A percentile compares a stretch with the other conserved stretches of the same genome.
phyloP scores from a whole-genome alignment of 2,888 invertebrate species.

The Crossocerus cetratus region DNA sequence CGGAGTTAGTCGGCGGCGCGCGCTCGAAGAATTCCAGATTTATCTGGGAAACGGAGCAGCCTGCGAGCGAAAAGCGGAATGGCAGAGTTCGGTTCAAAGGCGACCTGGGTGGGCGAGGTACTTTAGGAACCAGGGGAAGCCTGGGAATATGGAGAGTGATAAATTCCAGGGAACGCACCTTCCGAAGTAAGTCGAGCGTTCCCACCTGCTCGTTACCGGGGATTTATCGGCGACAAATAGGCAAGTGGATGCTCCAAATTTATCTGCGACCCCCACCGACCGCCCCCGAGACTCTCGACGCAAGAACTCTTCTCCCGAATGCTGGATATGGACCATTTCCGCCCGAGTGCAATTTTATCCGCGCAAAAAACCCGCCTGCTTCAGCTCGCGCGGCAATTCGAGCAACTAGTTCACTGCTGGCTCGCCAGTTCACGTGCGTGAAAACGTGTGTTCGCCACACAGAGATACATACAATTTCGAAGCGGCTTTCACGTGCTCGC shows the following conservation, averaged over 20 bases:
- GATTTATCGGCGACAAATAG: neutral
- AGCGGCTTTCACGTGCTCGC: too few species aligned
- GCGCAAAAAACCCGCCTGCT: too few species aligned
- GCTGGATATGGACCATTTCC: too few species aligned
- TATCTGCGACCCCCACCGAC: too few species aligned
- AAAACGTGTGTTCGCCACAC: too few species aligned
- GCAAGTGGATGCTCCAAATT: neutral
- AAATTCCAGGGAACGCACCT: neutral
- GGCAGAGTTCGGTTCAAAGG: neutral
- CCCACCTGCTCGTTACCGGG: neutral
- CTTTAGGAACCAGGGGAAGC: neutral
- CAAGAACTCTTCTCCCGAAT: too few species aligned
- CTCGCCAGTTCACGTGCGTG: too few species aligned
- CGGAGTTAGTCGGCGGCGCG: neutral
- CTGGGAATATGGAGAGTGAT: neutral
- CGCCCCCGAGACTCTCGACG: too few species aligned
- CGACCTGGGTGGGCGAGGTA: neutral
- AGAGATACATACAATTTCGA: too few species aligned
- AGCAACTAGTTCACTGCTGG: too few species aligned
- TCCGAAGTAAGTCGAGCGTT: neutral
- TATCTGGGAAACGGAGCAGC: conserved; percentile 3
- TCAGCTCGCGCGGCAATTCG: too few species aligned
- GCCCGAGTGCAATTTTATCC: too few species aligned
- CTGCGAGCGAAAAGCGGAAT: neutral
- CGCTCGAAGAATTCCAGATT: conserved; percentile 3